Conservation (phyloP, 1,140 invertebrate genomes). For the Chelonus insularis region DNA sequence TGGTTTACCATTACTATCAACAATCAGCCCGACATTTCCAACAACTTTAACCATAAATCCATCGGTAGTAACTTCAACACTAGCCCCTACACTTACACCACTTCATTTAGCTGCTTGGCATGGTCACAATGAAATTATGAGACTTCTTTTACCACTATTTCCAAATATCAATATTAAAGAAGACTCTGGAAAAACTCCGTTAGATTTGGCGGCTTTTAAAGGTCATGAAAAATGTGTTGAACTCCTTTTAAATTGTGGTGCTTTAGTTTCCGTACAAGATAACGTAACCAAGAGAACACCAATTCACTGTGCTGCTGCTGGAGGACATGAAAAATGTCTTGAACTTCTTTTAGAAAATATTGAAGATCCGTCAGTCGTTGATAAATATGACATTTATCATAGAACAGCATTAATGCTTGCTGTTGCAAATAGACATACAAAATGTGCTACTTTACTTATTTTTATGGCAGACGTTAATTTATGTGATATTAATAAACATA, state of each 20-base stretch:
- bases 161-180: constrained; percentile 63
- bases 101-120: constrained; percentile 65
- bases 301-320: constrained; percentile 66
- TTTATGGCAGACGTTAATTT: constrained; percentile 67
- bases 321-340: constrained; percentile 64
- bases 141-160: constrained; percentile 59
- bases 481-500: constrained; percentile 65
- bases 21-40: constrained; percentile 19
- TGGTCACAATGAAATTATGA: constrained; percentile 61
- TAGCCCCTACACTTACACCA: constrained; percentile 57
- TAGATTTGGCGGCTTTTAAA: constrained; percentile 64
- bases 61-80: constrained; percentile 26
- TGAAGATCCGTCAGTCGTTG: constrained; percentile 60
- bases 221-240: constrained; percentile 63
- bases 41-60: background rate
- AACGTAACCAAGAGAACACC: constrained; percentile 62
- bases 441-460: constrained; percentile 63
- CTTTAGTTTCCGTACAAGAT: constrained; percentile 44
- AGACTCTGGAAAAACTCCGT: constrained; percentile 63
- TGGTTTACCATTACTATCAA: background rate
- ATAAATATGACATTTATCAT: constrained; percentile 53
- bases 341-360: constrained; percentile 60
- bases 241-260: constrained; percentile 38
- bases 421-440: constrained; percentile 59
- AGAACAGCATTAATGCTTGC: constrained; percentile 68